Base-by-base conservation (phyloP, 2,113 vertebrate species). In the Polyodon spathula region DNA sequence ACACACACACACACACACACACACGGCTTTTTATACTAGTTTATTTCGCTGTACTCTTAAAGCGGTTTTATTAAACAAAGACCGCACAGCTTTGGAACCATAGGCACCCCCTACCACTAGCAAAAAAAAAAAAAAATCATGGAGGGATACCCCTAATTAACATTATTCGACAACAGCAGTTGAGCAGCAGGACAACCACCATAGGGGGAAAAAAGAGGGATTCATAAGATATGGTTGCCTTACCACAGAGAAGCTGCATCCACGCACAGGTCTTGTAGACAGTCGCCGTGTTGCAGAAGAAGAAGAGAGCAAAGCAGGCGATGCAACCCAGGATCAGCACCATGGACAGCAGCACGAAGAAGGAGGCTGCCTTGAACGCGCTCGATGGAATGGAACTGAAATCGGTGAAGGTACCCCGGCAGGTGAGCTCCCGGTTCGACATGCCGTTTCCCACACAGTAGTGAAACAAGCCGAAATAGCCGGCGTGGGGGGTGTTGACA, bases 251-350 rank as follows among this genome's bases (percentile, higher is more conserved):
- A 71, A 97, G 90, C 88, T 97, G 94, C 94, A 96, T 97, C 94
- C 94, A 97, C 76, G 93, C 94, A 78, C 94, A 97, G 79, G 92
- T 97, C 91, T 97, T 97, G 88, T 97, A 97, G 79, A 97, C 94
- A 51, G 94, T 95, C 79, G 91, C 92, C 46, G 93, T 95, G 90
- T 96, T 97, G 88, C 93, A 97, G 91, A 97, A 96, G 86, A 97
- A 97, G 90, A 97, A 97, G 56, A 97, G 92, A 63, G 89, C 85
- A 77, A 97, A 95, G 84, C 93, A 97, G 69, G 88, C 87, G 83
- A 97, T 97, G 86, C 93, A 97, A 84, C 91, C 88, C 76, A 97
- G 88, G 75, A 84, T 94, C 85, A 97, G 91, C 83, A 96, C 91
- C 93, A 96, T 95, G 90, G 94, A 95, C 66, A 94, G 89, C 85